Evolutionary conservation across 2,888 invertebrate genomes (phyloP).

Genomic region (Metallyticus violacea): DNA sequence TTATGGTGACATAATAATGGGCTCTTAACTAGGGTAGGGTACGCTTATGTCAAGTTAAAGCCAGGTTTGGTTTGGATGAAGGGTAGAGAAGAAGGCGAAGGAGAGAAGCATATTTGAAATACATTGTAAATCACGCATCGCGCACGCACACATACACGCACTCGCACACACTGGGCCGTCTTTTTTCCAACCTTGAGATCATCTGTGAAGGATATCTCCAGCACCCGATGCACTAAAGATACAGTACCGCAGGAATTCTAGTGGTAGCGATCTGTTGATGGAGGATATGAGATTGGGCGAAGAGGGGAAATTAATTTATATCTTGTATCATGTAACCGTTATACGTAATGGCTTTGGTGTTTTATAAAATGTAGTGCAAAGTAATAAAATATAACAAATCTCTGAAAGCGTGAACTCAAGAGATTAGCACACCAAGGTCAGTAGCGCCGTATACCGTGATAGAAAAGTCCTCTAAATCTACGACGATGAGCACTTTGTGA

Average conservation of each 20-base stretch:
- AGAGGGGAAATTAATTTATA: background rate
- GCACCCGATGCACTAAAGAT: background rate
- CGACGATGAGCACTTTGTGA: too few species aligned
- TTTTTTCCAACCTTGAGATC: background rate
- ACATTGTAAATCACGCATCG: background rate
- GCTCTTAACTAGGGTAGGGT: conserved; percentile 15
- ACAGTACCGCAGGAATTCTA: background rate
- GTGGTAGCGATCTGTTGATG: background rate
- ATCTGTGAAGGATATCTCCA: background rate
- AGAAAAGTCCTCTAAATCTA: too few species aligned
- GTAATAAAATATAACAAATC: too few species aligned
- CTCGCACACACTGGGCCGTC: too few species aligned
- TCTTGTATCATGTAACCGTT: background rate
- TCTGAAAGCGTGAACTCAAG: too few species aligned
- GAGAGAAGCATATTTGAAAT: background rate
- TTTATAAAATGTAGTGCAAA: too few species aligned
- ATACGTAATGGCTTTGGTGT: too few species aligned
- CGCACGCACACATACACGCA: background rate
- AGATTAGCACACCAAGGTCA: too few species aligned
- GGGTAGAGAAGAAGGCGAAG: too few species aligned
- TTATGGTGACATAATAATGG: conserved; percentile 20
- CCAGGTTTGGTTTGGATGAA: background rate
- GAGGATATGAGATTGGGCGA: background rate
- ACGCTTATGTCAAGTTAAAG: background rate
- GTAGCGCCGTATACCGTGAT: too few species aligned